phyloP scores from a whole-genome alignment of 2,888 invertebrate genomes.

The Phyto melanocephala region DNA sequence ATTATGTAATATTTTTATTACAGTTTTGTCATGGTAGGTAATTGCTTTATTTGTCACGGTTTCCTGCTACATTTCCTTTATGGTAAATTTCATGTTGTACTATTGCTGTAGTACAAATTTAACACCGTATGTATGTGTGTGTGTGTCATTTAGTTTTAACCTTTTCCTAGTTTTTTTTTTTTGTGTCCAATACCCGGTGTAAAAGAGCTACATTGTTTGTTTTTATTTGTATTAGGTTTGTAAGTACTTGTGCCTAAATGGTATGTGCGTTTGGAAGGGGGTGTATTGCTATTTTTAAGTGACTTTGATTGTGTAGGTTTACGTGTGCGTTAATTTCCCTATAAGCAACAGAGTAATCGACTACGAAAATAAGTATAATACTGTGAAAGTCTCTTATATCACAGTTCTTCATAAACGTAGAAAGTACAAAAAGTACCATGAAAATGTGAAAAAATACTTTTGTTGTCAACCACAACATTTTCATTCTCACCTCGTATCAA shows the following conservation, averaged over 20 bases:
- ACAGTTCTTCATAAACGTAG: too few species aligned
- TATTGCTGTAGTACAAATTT: not conserved
- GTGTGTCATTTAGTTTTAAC: not conserved
- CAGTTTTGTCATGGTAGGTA: conserved; percentile 56
- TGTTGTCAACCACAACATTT: too few species aligned
- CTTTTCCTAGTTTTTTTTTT: not conserved
- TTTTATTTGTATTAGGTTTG: not conserved
- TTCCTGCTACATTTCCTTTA: conserved; percentile 58
- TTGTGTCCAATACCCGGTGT: conserved; percentile 15
- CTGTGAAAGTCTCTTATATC: too few species aligned
- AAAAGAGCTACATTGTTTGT: conserved; percentile 18
- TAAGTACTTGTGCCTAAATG: not conserved
- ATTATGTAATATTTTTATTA: conserved; percentile 48
- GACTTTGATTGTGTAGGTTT: not conserved
- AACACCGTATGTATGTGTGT: not conserved
- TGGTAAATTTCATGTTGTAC: conserved; percentile 7
- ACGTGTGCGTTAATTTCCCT: not conserved
- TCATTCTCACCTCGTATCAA: too few species aligned
- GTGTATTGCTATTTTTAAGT: not conserved
- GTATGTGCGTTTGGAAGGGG: not conserved
- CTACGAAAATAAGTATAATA: too few species aligned
- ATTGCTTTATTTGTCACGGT: conserved; percentile 62
- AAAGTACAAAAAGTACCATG: too few species aligned
- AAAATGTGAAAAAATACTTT: too few species aligned
- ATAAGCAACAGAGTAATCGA: too few species aligned